phyloP scores from a whole-genome alignment of 1,140 invertebrate species.

The Nixonia krombeini region DNA sequence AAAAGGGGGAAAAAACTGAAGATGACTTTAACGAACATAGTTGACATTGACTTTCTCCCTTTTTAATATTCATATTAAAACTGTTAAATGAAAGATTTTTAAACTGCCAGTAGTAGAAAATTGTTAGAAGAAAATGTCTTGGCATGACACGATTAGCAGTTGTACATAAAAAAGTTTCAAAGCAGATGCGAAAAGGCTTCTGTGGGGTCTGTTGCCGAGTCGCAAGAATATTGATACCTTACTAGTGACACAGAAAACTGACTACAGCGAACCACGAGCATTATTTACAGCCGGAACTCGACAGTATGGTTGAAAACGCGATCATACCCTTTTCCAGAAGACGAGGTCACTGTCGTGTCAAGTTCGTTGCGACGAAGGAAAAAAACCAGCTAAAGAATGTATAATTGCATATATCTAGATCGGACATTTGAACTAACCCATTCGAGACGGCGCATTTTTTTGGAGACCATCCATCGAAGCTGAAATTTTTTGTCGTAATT shows the following conservation, averaged over 20 bases:
- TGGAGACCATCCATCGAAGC: too few species aligned
- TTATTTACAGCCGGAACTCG: conserved; percentile 45
- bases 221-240: conserved; percentile 52
- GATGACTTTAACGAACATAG: too few species aligned
- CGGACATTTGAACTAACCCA: too few species aligned
- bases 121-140: not conserved
- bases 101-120: not conserved
- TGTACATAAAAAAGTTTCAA: conserved; percentile 11
- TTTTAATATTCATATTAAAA: too few species aligned
- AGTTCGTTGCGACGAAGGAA: conserved; percentile 20
- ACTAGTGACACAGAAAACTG: conserved; percentile 48
- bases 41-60: too few species aligned
- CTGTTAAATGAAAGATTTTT: too few species aligned
- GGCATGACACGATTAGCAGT: too few species aligned
- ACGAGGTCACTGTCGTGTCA: conserved; percentile 44
- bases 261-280: conserved; percentile 41
- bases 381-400: too few species aligned
- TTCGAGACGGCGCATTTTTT: too few species aligned
- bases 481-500: too few species aligned
- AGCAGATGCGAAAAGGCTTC: conserved; percentile 49
- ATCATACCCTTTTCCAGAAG: conserved; percentile 36
- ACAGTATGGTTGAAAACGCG: conserved; percentile 21
- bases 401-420: too few species aligned
- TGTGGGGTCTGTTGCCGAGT: conserved; percentile 29
- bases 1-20: too few species aligned